Conservation (phyloP, 1,140 invertebrate species). For the Idris sp. region DNA sequence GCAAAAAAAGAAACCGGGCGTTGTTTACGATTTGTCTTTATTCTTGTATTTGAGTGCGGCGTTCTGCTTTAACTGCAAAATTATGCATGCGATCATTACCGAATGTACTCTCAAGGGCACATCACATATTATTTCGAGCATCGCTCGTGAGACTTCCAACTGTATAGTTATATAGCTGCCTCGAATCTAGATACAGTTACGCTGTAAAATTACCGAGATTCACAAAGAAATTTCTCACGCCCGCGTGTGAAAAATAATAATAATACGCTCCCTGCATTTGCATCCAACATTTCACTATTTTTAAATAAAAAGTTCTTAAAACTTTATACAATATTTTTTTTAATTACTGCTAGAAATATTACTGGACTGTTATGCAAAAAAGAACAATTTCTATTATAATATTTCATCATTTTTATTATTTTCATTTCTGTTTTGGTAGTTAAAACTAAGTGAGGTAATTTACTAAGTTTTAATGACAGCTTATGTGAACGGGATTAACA, state of each 20-base stretch:
- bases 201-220: conserved; percentile 49
- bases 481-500: no score
- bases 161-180: conserved; percentile 52
- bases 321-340: no score
- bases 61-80: conserved; percentile 25
- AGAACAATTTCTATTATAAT: no score
- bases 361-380: no score
- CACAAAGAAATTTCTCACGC: conserved; percentile 45
- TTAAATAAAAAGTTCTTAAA: no score
- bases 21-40: no score
- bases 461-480: no score
- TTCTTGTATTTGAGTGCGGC: neutral
- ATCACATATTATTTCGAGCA: conserved; percentile 43
- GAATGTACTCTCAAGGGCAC: conserved; percentile 48
- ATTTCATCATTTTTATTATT: no score
- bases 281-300: conserved; percentile 32
- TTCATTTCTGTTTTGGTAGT: no score
- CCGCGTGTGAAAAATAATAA: conserved; percentile 33
- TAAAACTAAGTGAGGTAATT: no score
- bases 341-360: no score
- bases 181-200: conserved; percentile 48
- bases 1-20: neutral
- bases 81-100: conserved; percentile 47
- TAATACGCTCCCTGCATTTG: no score
- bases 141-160: conserved; percentile 40